Evolutionary conservation across 2,888 invertebrate species (phyloP).

Genomic region (Aporophyla nigra): DNA sequence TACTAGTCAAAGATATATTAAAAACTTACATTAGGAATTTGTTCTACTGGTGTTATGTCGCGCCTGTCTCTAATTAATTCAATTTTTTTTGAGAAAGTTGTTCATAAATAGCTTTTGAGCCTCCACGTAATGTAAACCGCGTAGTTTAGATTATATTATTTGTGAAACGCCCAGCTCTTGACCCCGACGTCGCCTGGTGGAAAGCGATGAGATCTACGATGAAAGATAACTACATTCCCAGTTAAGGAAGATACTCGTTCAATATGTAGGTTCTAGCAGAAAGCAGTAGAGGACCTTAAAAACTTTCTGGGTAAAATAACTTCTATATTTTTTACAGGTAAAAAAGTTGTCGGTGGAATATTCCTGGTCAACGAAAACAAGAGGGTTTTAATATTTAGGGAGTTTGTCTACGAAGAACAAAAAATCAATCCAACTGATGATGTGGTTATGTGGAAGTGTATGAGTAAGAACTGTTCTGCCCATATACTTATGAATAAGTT

Average conservation of each 20-base stretch:
- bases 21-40: no score
- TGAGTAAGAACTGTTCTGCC: constrained; percentile 63
- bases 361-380: constrained; percentile 70
- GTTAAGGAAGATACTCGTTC: not conserved
- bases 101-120: not conserved
- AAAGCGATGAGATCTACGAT: not conserved
- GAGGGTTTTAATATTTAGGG: constrained; percentile 70
- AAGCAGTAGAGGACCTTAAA: not conserved
- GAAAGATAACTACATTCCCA: not conserved
- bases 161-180: not conserved
- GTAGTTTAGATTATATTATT: not conserved
- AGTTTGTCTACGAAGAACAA: constrained; percentile 68
- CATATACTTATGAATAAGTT: constrained; percentile 68
- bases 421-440: constrained; percentile 5
- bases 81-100: not conserved
- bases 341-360: constrained; percentile 73
- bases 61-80: no score
- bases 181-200: not conserved
- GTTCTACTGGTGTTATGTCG: no score
- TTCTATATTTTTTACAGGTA: constrained; percentile 18
- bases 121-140: not conserved
- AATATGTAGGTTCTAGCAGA: not conserved
- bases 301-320: not conserved
- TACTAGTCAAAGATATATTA: no score
- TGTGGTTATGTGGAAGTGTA: constrained; percentile 56